Conservation (phyloP, 2,113 vertebrate species). For the Grantiella picta region DNA sequence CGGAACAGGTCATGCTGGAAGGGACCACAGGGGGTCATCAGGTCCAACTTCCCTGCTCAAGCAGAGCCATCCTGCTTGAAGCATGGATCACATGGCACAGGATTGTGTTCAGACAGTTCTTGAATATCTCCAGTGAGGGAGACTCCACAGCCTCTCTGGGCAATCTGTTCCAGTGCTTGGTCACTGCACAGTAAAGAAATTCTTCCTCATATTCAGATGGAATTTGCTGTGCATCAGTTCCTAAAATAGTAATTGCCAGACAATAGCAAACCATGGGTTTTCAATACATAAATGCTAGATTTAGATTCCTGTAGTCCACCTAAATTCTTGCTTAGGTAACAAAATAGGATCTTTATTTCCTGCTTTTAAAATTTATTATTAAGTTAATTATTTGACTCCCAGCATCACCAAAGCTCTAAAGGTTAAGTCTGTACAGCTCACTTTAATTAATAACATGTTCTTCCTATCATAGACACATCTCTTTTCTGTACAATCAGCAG, state of each 20-base stretch:
- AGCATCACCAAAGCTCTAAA: not conserved
- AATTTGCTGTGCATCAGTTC: not conserved
- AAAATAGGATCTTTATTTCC: not conserved
- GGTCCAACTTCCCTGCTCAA: not conserved
- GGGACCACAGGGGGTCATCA: not conserved
- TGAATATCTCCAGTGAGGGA: not conserved
- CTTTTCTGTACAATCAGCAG: constrained; percentile 21
- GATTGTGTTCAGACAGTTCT: not conserved
- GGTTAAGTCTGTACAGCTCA: constrained; percentile 8
- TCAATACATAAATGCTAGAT: not conserved
- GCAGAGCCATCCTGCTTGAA: not conserved
- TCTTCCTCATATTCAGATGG: not conserved
- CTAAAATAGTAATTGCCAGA: not conserved
- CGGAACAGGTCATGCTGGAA: not conserved
- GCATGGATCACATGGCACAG: not conserved
- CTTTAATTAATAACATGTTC: constrained; percentile 29
- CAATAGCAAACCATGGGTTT: not conserved
- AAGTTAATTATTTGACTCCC: not conserved
- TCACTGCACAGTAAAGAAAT: not conserved
- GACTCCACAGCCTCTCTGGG: not conserved
- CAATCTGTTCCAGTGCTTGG: not conserved
- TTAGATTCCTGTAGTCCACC: not conserved
- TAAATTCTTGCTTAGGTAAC: not conserved
- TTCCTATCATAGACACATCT: not conserved
- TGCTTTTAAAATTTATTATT: not conserved